Conservation (phyloP, 2,797 vertebrate genomes). For the Harpagifer antarcticus region DNA sequence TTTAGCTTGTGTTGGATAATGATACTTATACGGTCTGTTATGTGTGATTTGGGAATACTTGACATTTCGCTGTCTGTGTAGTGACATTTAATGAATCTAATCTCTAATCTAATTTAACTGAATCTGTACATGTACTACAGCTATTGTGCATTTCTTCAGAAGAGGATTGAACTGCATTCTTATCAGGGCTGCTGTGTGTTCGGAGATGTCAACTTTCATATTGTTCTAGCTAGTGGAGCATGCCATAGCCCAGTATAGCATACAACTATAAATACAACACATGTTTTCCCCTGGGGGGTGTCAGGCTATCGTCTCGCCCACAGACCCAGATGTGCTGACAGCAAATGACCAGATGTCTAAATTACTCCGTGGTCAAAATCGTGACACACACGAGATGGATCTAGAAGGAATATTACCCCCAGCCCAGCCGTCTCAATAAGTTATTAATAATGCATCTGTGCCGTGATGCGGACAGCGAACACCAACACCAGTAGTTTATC, state of each 20-base stretch:
- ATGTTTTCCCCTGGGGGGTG: background rate
- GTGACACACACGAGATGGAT: background rate
- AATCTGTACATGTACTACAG: background rate
- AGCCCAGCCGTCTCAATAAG: no score
- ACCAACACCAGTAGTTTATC: no score
- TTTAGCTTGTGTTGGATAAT: no score
- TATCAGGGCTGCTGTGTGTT: background rate
- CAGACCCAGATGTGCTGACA: constrained; percentile 1
- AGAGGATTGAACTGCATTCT: background rate
- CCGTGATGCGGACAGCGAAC: no score
- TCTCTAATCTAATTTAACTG: background rate
- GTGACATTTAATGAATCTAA: no score
- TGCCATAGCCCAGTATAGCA: background rate
- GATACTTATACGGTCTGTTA: no score
- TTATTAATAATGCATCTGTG: no score
- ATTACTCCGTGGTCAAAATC: background rate
- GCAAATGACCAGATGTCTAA: constrained; percentile 1
- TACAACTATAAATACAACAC: background rate
- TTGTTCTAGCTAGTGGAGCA: background rate
- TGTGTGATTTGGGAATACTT: no score
- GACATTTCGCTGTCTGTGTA: no score
- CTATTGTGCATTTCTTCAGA: background rate
- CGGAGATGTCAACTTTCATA: background rate
- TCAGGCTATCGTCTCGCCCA: background rate
- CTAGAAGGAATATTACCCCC: no score